Evolutionary conservation across 2,113 vertebrate species (phyloP).

Genomic region (Aepyceros melampus): DNA sequence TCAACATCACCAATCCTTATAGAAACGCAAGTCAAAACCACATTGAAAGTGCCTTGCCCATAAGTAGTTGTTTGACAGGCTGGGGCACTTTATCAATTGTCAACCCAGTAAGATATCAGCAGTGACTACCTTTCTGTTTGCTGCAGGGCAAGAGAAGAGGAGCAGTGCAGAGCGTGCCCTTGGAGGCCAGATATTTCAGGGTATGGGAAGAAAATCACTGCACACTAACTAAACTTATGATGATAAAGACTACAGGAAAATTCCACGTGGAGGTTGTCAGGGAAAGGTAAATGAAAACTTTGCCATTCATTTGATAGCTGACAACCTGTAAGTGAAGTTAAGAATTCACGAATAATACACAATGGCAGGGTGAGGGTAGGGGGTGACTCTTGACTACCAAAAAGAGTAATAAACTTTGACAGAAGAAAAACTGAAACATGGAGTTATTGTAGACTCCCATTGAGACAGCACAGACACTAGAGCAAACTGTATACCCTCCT

Average conservation of each 20-base stretch:
- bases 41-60: background rate
- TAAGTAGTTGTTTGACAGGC: background rate
- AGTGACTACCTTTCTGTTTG: background rate
- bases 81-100: background rate
- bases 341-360: background rate
- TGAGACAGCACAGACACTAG: background rate
- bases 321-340: slow-evolving; percentile 83
- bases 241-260: slow-evolving; percentile 85
- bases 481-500: background rate
- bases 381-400: background rate
- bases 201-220: slow-evolving; percentile 77
- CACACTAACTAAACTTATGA: slow-evolving; percentile 97
- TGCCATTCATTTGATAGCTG: slow-evolving; percentile 88
- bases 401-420: background rate
- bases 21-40: background rate
- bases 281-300: slow-evolving; percentile 94
- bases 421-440: background rate
- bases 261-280: slow-evolving; percentile 87
- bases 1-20: background rate
- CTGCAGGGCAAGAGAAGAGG: background rate
- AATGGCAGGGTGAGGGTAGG: background rate
- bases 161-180: background rate
- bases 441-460: background rate
- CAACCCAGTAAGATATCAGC: background rate
- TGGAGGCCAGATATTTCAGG: background rate